Conservation (phyloP, 2,797 vertebrate genomes). For the Gorsachius magnificus region DNA sequence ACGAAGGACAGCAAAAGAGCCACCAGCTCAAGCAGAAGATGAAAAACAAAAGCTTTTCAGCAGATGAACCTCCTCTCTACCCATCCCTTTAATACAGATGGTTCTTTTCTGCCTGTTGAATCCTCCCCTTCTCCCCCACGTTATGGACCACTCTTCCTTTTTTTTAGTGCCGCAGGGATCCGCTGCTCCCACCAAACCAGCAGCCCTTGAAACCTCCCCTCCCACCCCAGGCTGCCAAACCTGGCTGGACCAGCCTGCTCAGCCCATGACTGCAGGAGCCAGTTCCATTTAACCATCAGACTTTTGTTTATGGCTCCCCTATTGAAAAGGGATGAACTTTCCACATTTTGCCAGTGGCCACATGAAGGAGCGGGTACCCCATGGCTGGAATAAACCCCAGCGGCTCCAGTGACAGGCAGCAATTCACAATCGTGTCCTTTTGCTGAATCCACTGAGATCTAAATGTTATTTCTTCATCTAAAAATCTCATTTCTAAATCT, state of each 20-base stretch:
- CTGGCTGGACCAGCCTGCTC: background rate
- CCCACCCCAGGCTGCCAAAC: background rate
- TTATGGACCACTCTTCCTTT: background rate
- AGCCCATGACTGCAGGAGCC: rapidly evolving
- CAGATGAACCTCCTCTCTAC: background rate
- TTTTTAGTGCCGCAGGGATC: background rate
- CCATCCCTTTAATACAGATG: background rate
- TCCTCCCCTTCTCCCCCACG: rapidly evolving
- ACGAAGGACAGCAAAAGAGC: background rate
- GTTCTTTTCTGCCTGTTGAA: background rate
- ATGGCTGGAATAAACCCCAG: background rate
- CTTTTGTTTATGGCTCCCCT: background rate
- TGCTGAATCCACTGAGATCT: background rate
- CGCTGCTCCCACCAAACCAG: rapidly evolving
- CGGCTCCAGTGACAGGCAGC: background rate
- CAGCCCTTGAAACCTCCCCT: background rate
- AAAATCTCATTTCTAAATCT: constrained; percentile 7
- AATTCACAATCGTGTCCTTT: background rate
- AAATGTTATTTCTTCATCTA: background rate
- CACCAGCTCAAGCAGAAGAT: background rate
- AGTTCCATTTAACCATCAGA: background rate
- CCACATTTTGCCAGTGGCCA: background rate
- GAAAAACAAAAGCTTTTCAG: background rate
- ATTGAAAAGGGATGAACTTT: background rate
- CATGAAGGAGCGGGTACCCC: rapidly evolving